phyloP scores from a whole-genome alignment of 2,113 vertebrate genomes.

The Crotalus tigris region DNA sequence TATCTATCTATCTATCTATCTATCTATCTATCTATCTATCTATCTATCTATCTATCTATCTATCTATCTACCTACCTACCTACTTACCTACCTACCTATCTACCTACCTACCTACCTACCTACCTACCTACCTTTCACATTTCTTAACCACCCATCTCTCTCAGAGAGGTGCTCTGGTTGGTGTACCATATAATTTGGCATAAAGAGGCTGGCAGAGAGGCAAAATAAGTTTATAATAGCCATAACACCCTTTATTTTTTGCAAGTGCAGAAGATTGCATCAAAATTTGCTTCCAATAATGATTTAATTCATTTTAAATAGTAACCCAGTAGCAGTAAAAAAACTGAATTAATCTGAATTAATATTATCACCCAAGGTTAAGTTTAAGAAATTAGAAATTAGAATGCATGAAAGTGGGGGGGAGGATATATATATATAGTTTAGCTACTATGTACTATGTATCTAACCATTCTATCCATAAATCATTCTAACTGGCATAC shows the following conservation, averaged over 20 bases:
- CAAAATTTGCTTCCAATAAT: not conserved
- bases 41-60: too few species aligned
- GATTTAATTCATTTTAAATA: not conserved
- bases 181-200: not conserved
- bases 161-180: not conserved
- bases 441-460: not conserved
- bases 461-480: not conserved
- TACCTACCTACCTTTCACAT: not conserved
- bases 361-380: not conserved
- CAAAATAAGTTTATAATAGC: not conserved
- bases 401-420: not conserved
- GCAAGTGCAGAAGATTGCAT: not conserved
- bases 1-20: not conserved
- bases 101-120: too few species aligned
- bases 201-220: not conserved
- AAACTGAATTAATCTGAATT: not conserved
- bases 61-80: too few species aligned
- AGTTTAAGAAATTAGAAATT: not conserved
- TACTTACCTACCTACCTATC: too few species aligned
- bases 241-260: not conserved
- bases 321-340: not conserved
- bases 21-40: not conserved
- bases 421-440: not conserved
- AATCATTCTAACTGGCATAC: not conserved
- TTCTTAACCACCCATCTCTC: not conserved